Conservation (phyloP, 2,888 invertebrate genomes). For the Rhamnusium bicolor region DNA sequence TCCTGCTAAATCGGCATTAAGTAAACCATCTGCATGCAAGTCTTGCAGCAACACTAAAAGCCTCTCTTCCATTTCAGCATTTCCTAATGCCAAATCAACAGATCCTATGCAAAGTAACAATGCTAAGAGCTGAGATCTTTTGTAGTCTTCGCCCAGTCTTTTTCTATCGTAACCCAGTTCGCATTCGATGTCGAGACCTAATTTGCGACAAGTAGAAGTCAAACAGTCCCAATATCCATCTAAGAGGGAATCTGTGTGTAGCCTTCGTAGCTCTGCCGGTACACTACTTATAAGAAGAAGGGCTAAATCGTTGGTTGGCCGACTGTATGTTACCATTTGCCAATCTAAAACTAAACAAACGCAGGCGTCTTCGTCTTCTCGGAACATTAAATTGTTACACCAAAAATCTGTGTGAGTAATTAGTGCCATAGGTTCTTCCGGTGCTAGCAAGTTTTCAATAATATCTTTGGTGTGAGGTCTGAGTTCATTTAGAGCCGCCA, state of each 20-base stretch:
- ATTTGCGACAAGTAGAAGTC: slow-evolving; percentile 74
- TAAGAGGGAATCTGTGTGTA: slow-evolving; percentile 77
- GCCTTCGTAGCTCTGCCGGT: slow-evolving; percentile 80
- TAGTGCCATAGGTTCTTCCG: slow-evolving; percentile 82
- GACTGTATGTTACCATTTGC: slow-evolving; percentile 88
- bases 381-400: slow-evolving; percentile 85
- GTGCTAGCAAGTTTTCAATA: slow-evolving; percentile 80
- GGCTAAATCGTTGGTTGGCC: slow-evolving; percentile 86
- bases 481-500: slow-evolving; percentile 75
- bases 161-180: slow-evolving; percentile 74
- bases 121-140: slow-evolving; percentile 82
- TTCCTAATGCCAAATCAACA: slow-evolving; percentile 85
- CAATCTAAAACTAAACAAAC: slow-evolving; percentile 84
- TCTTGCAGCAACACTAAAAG: slow-evolving; percentile 83
- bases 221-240: slow-evolving; percentile 82
- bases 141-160: slow-evolving; percentile 75
- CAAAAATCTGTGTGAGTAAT: slow-evolving; percentile 89
- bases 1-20: slow-evolving; percentile 66
- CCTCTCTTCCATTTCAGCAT: slow-evolving; percentile 83
- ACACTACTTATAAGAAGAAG: slow-evolving; percentile 82
- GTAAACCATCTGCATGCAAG: slow-evolving; percentile 80
- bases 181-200: slow-evolving; percentile 77
- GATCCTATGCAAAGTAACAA: slow-evolving; percentile 85
- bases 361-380: slow-evolving; percentile 71
- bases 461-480: slow-evolving; percentile 81